Conservation (phyloP, 2,888 invertebrate species). For the Gari tellinella region DNA sequence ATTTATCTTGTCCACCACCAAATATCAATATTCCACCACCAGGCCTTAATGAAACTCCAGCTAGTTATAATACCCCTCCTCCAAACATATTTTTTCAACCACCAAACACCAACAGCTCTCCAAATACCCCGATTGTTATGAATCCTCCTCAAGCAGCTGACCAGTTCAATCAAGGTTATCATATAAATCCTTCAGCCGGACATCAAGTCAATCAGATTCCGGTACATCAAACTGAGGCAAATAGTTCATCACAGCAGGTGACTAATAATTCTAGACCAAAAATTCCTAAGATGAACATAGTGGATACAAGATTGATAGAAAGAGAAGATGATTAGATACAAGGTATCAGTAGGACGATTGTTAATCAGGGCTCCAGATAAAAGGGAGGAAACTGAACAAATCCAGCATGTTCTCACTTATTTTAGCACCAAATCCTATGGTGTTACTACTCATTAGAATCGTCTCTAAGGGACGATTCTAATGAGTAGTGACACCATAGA, state of each 20-base stretch:
- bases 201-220: not conserved
- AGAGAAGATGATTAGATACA: slow-evolving; percentile 49
- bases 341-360: too few relatives aligned
- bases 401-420: too few relatives aligned
- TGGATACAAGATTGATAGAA: slow-evolving; percentile 75
- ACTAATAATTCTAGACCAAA: slow-evolving; percentile 22
- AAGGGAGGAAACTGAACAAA: too few relatives aligned
- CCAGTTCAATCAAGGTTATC: not conserved
- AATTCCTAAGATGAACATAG: slow-evolving; percentile 61
- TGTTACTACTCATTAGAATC: too few relatives aligned
- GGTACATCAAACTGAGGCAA: slow-evolving; percentile 3
- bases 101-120: not conserved
- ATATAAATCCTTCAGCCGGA: too few relatives aligned
- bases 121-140: not conserved
- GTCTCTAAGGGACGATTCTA: too few relatives aligned
- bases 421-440: too few relatives aligned
- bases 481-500: too few relatives aligned
- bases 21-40: not conserved
- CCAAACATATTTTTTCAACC: not conserved
- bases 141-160: not conserved
- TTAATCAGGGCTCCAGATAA: too few relatives aligned
- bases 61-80: not conserved
- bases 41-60: not conserved
- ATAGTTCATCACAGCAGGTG: not conserved
- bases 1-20: not conserved